Conservation (phyloP, 2,888 invertebrate genomes). For the Sphinx pinastri region DNA sequence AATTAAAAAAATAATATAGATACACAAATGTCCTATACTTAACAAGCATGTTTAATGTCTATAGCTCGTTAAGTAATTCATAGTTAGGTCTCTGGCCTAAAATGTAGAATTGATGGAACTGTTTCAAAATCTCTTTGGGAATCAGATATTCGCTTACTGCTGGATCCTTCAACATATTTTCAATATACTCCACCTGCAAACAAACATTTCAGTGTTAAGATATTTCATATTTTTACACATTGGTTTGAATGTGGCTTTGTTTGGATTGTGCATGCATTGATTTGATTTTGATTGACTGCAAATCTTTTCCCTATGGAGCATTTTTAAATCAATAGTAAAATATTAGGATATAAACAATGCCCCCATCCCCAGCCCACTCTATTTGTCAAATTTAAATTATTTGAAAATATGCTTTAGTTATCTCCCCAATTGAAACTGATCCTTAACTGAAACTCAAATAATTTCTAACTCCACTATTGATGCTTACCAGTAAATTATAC, state of each 20-base stretch:
- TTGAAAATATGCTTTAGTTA: too few species aligned
- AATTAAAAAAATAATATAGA: too few species aligned
- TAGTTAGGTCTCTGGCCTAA: slow-evolving; percentile 53
- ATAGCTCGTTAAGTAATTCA: slow-evolving; percentile 48
- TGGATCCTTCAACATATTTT: slow-evolving; percentile 85
- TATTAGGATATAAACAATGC: not conserved
- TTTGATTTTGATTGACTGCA: too few species aligned
- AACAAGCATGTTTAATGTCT: not conserved
- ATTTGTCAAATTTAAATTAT: not conserved
- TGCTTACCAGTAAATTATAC: slow-evolving; percentile 70
- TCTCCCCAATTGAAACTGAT: too few species aligned
- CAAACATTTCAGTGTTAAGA: not conserved
- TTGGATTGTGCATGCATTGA: too few species aligned
- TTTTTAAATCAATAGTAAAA: too few species aligned
- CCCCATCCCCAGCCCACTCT: not conserved
- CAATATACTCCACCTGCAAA: slow-evolving; percentile 85
- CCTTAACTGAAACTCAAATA: too few species aligned
- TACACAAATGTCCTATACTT: not conserved
- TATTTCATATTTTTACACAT: not conserved
- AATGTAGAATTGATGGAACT: slow-evolving; percentile 71
- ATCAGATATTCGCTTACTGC: slow-evolving; percentile 85
- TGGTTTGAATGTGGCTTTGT: too few species aligned
- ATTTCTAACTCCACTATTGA: not conserved
- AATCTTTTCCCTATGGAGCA: too few species aligned
- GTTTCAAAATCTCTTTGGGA: slow-evolving; percentile 81